Evolutionary conservation across 35 echinoderm and acorn worm genomes (phyloP), one percentile per base, ranked within the genome.

Genomic region (Strongylocentrotus purpuratus): DNA sequence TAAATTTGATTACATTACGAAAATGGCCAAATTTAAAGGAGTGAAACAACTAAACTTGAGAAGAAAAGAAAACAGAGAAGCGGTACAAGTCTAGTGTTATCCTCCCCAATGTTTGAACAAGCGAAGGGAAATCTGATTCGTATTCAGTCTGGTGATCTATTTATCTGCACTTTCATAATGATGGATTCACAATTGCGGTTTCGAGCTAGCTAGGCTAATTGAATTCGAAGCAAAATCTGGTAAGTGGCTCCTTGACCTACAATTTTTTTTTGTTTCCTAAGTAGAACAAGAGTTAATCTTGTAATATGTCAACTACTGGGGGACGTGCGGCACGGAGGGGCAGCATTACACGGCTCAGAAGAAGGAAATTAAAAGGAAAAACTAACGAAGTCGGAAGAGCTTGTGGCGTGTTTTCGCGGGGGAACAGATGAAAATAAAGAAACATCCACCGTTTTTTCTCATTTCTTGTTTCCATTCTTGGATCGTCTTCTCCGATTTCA

Each of bases 341-440:
- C 28, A 22, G 65, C 25, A 28, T 78, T 78, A 78, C 65, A 78
- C 65, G 65, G 65, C 20, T 78, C 20, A 28, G 22, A 78, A 28
- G 65, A 28, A 18, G 22, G 65, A 22, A 2, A 78, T 28, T 78
- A 28, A 28, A 78, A 28, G 7, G 65, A 78, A 78, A 78, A 78
- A 78, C 22, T 78, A 78, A 78, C 65, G 65, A 78, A 78, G 65
- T 78, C 87, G 87, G 87, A 89, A 89, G 31, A 89, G 87, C 87
- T 89, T 15, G 33, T 46, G 87, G 87, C 87, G 45, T 89, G 87
- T 89, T 89, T 89, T 78, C 8, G 65, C 65, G 20, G 20, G 65
- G 28, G 20, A 78, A 78, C 65, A 78, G 65, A 78, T 8, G 65
- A 78, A 78, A 28, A 22, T 78, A n/a, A 78, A 78, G 65, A 78